phyloP scores from a whole-genome alignment of 2,797 vertebrate genomes.

The Peromyscus nudipes region DNA sequence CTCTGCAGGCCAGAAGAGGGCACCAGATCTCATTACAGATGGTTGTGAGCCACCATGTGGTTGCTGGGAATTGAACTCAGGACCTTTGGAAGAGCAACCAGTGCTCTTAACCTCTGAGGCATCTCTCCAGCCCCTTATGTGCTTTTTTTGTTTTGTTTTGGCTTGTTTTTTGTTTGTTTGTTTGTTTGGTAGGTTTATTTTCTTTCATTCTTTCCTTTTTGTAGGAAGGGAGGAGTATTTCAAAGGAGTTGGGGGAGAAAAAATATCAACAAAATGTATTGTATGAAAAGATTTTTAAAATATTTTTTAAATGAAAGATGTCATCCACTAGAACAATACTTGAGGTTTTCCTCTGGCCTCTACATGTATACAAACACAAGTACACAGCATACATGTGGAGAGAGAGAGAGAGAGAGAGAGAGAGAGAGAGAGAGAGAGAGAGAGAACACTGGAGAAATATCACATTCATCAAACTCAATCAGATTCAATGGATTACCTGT shows the following conservation, averaged over 20 bases:
- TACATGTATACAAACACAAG: background rate
- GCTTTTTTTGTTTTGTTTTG: too few species aligned
- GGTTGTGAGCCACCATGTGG: too few species aligned
- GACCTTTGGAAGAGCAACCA: too few species aligned
- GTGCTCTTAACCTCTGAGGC: too few species aligned
- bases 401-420: too few species aligned
- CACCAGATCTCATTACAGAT: too few species aligned
- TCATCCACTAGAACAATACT: background rate
- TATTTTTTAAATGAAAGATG: background rate
- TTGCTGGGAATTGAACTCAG: too few species aligned
- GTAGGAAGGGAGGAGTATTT: background rate
- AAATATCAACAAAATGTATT: background rate
- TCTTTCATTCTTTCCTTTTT: background rate
- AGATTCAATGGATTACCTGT: background rate
- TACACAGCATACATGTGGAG: too few species aligned
- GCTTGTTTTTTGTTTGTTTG: too few species aligned
- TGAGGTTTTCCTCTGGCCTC: background rate
- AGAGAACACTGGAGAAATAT: background rate
- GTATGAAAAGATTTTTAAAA: background rate
- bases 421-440: too few species aligned
- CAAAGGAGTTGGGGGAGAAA: background rate
- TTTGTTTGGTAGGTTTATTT: background rate
- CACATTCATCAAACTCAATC: background rate
- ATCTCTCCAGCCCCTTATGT: too few species aligned
- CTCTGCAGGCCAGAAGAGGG: too few species aligned